phyloP scores from a whole-genome alignment of 2,113 vertebrate genomes.

The Sporophila hypoxantha region DNA sequence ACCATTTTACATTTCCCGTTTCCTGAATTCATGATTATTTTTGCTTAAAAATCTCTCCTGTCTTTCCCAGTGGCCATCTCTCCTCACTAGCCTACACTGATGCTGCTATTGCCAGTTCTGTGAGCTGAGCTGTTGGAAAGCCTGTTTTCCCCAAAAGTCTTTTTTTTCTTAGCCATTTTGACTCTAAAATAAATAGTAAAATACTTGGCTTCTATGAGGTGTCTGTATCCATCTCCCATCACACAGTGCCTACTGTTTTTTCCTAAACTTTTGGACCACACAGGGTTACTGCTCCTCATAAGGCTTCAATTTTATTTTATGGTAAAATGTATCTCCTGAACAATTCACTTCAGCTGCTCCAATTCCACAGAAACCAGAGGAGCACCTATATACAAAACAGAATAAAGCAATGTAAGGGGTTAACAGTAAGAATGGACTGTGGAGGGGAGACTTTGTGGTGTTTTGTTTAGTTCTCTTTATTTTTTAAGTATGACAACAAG shows the following conservation, averaged over 20 bases:
- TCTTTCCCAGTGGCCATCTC: not conserved
- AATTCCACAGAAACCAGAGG: not conserved
- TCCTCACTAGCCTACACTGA: accelerated
- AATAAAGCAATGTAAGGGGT: not conserved
- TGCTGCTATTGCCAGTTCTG: not conserved
- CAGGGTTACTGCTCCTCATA: not conserved
- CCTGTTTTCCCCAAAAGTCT: too few species aligned
- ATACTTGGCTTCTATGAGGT: not conserved
- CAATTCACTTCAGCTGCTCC: not conserved
- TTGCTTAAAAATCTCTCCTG: not conserved
- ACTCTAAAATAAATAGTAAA: not conserved
- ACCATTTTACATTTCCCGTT: not conserved
- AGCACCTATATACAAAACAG: not conserved
- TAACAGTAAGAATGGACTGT: not conserved
- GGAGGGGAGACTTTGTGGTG: not conserved
- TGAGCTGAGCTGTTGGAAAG: not conserved
- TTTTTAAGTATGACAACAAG: not conserved
- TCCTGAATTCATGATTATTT: not conserved
- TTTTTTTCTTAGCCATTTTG: not conserved
- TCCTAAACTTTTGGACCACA: not conserved
- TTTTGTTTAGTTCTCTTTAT: not conserved
- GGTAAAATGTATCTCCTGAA: not conserved
- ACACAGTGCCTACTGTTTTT: not conserved
- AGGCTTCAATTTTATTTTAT: not conserved
- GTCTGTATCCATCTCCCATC: not conserved